Conservation (phyloP, 2,113 vertebrate genomes). For the Pluvianellus socialis region DNA sequence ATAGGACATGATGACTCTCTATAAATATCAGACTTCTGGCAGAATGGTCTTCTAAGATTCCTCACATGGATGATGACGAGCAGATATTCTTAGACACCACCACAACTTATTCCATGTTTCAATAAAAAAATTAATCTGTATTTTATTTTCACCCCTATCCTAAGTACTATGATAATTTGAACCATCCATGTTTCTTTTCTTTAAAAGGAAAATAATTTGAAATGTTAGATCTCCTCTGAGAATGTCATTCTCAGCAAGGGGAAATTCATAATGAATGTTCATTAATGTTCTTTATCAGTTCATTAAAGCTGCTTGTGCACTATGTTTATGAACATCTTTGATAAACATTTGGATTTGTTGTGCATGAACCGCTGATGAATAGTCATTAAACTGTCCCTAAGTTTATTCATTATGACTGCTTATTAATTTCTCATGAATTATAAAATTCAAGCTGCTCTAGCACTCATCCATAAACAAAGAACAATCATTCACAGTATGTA, state of each 20-base stretch:
- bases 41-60: background rate
- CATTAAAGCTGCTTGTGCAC: slow-evolving; percentile 60
- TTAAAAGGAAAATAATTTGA: background rate
- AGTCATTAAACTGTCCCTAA: slow-evolving; percentile 70
- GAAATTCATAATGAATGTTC: slow-evolving; percentile 63
- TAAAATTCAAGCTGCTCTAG: slow-evolving; percentile 41
- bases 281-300: slow-evolving; percentile 66
- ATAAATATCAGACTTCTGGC: background rate
- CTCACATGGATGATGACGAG: background rate
- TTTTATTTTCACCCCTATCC: background rate
- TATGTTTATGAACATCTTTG: slow-evolving; percentile 69
- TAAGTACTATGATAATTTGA: background rate
- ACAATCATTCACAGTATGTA: slow-evolving; percentile 13
- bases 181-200: background rate
- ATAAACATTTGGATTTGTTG: slow-evolving; percentile 72
- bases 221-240: background rate
- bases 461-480: slow-evolving; percentile 39
- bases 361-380: slow-evolving; percentile 70
- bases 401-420: slow-evolving; percentile 68
- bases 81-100: background rate
- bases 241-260: slow-evolving; percentile 6
- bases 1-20: background rate
- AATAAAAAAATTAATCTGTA: background rate
- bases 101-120: background rate
- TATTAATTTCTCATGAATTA: slow-evolving; percentile 71